phyloP scores from a whole-genome alignment of 2,113 vertebrate species.

The Arvicanthis niloticus region DNA sequence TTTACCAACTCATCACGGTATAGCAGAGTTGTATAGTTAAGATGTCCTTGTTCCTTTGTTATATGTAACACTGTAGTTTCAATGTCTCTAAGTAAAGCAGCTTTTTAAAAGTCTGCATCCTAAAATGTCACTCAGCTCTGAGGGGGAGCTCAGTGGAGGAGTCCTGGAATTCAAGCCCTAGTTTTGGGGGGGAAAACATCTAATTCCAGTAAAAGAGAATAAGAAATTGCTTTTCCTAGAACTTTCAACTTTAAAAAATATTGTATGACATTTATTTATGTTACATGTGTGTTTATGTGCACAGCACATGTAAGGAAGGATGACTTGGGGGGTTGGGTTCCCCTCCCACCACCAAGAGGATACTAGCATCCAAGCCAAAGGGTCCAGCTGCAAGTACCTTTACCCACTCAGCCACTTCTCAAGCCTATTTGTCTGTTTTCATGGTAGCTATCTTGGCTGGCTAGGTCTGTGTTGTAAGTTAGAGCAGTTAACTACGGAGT shows the following conservation, averaged over 20 bases:
- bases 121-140: background rate
- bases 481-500: background rate
- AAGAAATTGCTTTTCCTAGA: conserved; percentile 41
- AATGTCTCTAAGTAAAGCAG: conserved; percentile 22
- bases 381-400: background rate
- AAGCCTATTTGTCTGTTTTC: background rate
- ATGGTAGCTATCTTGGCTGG: background rate
- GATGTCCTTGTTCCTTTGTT: background rate
- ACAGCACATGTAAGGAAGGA: background rate
- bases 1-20: background rate
- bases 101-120: background rate
- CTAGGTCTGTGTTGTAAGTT: background rate
- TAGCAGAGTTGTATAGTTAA: conserved; percentile 17
- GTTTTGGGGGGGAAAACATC: background rate
- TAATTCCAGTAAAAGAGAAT: conserved; percentile 32
- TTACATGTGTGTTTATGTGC: background rate
- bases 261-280: background rate
- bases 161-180: background rate
- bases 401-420: background rate
- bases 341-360: no score
- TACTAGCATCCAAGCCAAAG: background rate
- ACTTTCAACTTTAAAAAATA: background rate
- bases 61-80: conserved; percentile 22
- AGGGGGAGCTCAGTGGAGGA: background rate
- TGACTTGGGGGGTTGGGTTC: no score